Evolutionary conservation across 2,113 vertebrate genomes (phyloP), one percentile per base, ranked within the genome.

Genomic region (Maccullochella peelii): DNA sequence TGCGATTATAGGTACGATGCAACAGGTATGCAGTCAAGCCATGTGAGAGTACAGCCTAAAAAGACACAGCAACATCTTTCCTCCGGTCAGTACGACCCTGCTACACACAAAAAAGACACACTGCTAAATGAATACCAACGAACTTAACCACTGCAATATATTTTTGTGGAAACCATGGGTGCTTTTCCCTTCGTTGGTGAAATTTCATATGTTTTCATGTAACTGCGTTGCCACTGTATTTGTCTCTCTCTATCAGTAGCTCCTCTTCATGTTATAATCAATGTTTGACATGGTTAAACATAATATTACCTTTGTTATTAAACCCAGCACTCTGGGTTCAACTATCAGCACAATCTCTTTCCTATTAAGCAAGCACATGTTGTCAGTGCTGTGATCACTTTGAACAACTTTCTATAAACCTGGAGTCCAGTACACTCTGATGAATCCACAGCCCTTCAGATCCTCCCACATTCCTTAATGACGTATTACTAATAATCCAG

Each of bases 1-100:
- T 25, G 27, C n/a, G 49, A 55, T 49, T 42, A 67, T 14, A 57
- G 27, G 30, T 33, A 33, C 1, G 20, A 49, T 20, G 27, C 44
- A 76, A 47, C 73, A 77, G 33, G 52, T 73, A 42, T 44, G 30
- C 23, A 55, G 59, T 44, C 6, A 6, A 62, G 55, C 14, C n/a
- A 57, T 11, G 33, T 21, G 47, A 63, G 21, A 47, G 73, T 8
- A 33, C 36, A 73, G 61, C 25, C 21, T 40, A 40, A 11, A 57
- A 66, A 57, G 20, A 49, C 76, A 58, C 1, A 6, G 5, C 33
- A 21, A 6, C 73, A 25, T 54, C 47, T 54, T 40, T 40, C 44
- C 27, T 63, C 23, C 0, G 23, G 25, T 14, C 70, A 36, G 9
- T 1, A 23, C 4, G n/a, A 65, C 49, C 49, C 47, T 12, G 58